These are phyloP conservation scores for Popillia japonica DNA, from an alignment of 1,140 invertebrate genomes.

Conservation along the genomic window DNA sequence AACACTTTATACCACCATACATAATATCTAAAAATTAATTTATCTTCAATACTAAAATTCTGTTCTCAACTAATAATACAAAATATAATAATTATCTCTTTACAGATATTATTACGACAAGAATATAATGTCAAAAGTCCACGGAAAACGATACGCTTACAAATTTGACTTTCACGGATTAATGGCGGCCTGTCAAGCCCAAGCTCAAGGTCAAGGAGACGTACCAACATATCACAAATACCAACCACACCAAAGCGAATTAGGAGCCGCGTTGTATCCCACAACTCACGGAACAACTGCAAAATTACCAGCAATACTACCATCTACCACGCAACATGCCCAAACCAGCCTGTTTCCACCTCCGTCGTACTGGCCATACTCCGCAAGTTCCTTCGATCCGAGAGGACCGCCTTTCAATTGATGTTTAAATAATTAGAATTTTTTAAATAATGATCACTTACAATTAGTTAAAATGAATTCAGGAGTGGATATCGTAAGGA, in stretches of 20 bases:
- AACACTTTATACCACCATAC: no score
- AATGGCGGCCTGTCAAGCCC: conserved; percentile 84
- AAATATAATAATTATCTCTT: conserved; percentile 45
- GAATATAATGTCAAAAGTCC: conserved; percentile 96
- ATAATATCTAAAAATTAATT: no score
- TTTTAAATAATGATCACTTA: neutral
- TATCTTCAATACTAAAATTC: no score
- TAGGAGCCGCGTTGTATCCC: conserved; percentile 59
- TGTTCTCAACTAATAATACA: no score
- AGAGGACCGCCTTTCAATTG: conserved; percentile 57
- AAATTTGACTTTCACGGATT: conserved; percentile 91
- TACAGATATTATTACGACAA: conserved; percentile 98
- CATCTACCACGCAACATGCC: conserved; percentile 52
- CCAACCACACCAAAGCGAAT: conserved; percentile 58
- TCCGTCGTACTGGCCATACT: conserved; percentile 61
- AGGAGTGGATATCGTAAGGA: neutral
- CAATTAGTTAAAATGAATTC: neutral
- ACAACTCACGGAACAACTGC: conserved; percentile 46
- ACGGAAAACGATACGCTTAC: conserved; percentile 92
- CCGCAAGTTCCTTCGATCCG: conserved; percentile 58
- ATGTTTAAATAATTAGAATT: neutral
- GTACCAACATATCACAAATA: conserved; percentile 63
- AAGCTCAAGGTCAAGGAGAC: conserved; percentile 59
- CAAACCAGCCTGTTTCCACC: conserved; percentile 57
- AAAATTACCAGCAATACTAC: conserved; percentile 55